Evolutionary conservation across 2,888 invertebrate genomes (phyloP).

Genomic region (Amphipoea lucens): DNA sequence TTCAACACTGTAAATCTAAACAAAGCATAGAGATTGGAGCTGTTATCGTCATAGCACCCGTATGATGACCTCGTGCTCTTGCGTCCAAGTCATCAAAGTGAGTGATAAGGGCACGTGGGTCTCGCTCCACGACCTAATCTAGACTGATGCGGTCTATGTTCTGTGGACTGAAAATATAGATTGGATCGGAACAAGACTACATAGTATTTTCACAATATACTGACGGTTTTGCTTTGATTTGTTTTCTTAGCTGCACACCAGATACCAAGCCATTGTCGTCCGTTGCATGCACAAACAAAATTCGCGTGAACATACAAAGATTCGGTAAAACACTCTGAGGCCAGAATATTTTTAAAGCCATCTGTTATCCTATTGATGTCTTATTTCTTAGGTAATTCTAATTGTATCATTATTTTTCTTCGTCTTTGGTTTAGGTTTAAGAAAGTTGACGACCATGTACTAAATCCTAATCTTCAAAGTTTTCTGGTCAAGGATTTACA

Average conservation of each 20-base stretch:
- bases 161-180: background rate
- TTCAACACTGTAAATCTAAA: slow-evolving; percentile 5
- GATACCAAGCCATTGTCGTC: background rate
- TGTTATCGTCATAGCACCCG: slow-evolving; percentile 48
- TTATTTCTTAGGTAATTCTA: background rate
- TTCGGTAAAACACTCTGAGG: background rate
- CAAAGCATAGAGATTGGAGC: slow-evolving; percentile 29
- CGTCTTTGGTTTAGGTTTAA: background rate
- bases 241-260: background rate
- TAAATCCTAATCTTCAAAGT: slow-evolving; percentile 22
- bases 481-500: slow-evolving; percentile 30
- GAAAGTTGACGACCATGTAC: slow-evolving; percentile 9
- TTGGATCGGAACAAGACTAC: background rate
- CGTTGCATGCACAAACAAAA: background rate
- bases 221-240: background rate
- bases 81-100: slow-evolving; percentile 29
- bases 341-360: background rate
- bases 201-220: slow-evolving; percentile 10
- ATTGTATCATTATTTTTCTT: background rate
- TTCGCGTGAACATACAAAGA: background rate
- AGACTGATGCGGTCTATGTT: slow-evolving; percentile 12
- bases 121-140: slow-evolving; percentile 22
- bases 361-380: background rate
- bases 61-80: slow-evolving; percentile 55
- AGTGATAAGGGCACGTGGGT: slow-evolving; percentile 51